Base-by-base conservation (phyloP, 2,888 invertebrate genomes). In the Hypselothyrea guttata region DNA sequence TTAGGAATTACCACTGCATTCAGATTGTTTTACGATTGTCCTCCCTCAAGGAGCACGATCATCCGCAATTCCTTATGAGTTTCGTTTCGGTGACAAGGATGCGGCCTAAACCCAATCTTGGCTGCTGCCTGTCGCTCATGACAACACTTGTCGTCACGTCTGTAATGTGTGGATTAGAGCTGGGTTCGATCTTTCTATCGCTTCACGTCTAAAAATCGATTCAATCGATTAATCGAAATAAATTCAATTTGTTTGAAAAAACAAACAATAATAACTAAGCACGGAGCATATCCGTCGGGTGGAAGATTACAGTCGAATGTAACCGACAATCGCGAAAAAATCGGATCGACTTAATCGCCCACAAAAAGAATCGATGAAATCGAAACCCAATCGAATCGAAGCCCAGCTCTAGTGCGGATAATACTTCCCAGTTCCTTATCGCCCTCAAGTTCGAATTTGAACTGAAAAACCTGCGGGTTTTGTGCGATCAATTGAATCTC, bases 11-110 rank as follows among this genome's bases (percentile, higher is more conserved):
- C 38, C 18, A 38, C n/a, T 16, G 44, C 35, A 51, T 63, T 72
- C 57, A 62, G 55, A 77, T 77, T 83, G 62, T 63, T 54, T 75
- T 78, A 44, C 63, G 57, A 67, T 72, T 53, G 60, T 58, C 69
- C 63, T 58, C 44, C 45, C 47, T 47, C n/a, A 18, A 35, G 58
- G 66, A 70, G 56, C 63, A 78, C 65, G 49, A 12, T 61, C 16
- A 31, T 56, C 37, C 37, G 56, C 33, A 46, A 44, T 51, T 75
- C 63, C 67, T 87, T 87, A 88, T 87, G 87, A 87, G 87, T 84
- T 69, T 57, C 60, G 72, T 73, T 78, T 71, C 64, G 74, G 71
- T 74, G 72, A 73, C 75, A 67, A 58, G 71, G 63, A 63, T 62
- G 51, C 45, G 51, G 60, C 58, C 42, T 65, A 56, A 58, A 33